These are phyloP conservation scores for Prionailurus viverrinus DNA, from an alignment of 2,113 vertebrate species.

Conservation along the genomic window DNA sequence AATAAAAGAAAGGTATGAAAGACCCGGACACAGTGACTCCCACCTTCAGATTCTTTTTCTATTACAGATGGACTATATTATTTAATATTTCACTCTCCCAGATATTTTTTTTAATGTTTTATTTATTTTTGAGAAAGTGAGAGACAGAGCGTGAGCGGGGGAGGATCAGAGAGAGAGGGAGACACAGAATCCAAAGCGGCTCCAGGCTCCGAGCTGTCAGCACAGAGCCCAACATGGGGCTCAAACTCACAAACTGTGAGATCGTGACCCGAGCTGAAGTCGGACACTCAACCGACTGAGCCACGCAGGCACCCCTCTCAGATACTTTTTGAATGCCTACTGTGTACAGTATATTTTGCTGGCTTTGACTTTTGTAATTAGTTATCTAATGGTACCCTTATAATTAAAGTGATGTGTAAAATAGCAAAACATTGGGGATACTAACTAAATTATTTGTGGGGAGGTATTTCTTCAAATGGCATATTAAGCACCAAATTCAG, in stretches of 20 bases:
- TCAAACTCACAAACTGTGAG: no score
- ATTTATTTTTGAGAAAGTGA: no score
- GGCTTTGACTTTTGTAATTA: constrained; percentile 54
- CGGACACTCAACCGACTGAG: no score
- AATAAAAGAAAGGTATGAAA: neutral
- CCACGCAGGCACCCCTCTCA: neutral
- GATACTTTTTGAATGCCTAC: constrained; percentile 22
- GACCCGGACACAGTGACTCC: neutral
- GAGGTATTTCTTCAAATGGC: constrained; percentile 54
- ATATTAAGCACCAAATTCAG: constrained; percentile 64
- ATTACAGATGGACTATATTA: neutral
- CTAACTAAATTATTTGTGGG: constrained; percentile 40
- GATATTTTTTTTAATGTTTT: neutral
- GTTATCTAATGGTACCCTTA: constrained; percentile 24
- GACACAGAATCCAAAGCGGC: no score
- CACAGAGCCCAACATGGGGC: no score
- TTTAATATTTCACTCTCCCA: neutral
- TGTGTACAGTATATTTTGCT: constrained; percentile 13
- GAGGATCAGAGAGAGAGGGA: no score
- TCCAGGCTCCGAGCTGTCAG: no score
- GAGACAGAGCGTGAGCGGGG: no score
- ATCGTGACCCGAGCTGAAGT: no score
- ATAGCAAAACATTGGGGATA: constrained; percentile 52
- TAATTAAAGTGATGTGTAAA: constrained; percentile 60
- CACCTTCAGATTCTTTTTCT: neutral